These are phyloP conservation scores for Archivesica marissinica DNA, from an alignment of 1,140 invertebrate species.

Conservation along the genomic window DNA sequence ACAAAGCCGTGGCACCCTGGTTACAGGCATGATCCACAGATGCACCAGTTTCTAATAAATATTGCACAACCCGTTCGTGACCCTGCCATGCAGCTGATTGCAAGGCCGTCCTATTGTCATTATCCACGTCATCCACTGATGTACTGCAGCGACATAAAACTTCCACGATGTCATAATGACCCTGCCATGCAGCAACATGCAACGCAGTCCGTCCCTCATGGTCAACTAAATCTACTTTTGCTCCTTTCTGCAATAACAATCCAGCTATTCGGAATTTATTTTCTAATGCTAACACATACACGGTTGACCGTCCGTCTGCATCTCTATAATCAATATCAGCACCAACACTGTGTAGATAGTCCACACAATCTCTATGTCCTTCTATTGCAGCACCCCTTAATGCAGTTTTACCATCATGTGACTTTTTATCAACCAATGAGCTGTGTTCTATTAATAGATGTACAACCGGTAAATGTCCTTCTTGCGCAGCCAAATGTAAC, in stretches of 20 bases:
- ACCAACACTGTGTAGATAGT: conserved; percentile 86
- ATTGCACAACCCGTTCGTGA: conserved; percentile 91
- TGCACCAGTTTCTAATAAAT: conserved; percentile 88
- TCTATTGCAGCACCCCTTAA: conserved; percentile 93
- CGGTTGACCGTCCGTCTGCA: conserved; percentile 95
- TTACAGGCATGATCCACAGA: conserved; percentile 95
- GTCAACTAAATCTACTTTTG: conserved; percentile 94
- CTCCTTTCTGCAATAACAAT: conserved; percentile 89
- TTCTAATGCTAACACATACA: conserved; percentile 96
- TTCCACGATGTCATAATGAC: conserved; percentile 94
- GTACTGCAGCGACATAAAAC: conserved; percentile 91
- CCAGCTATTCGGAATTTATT: conserved; percentile 90
- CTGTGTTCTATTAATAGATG: conserved; percentile 75
- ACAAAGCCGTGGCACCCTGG: conserved; percentile 96
- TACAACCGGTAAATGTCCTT: conserved; percentile 81
- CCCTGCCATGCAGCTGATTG: conserved; percentile 98
- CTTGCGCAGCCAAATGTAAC: conserved; percentile 82
- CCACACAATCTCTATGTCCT: conserved; percentile 90
- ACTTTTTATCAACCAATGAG: conserved; percentile 90
- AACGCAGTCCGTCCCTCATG: conserved; percentile 95
- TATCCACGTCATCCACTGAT: conserved; percentile 94
- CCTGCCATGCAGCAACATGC: conserved; percentile 97
- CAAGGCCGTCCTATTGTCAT: conserved; percentile 94
- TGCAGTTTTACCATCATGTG: conserved; percentile 96
- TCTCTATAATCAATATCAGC: conserved; percentile 96